Evolutionary conservation across 2,113 vertebrate genomes (phyloP).

Genomic region (Oostethus manadensis): DNA sequence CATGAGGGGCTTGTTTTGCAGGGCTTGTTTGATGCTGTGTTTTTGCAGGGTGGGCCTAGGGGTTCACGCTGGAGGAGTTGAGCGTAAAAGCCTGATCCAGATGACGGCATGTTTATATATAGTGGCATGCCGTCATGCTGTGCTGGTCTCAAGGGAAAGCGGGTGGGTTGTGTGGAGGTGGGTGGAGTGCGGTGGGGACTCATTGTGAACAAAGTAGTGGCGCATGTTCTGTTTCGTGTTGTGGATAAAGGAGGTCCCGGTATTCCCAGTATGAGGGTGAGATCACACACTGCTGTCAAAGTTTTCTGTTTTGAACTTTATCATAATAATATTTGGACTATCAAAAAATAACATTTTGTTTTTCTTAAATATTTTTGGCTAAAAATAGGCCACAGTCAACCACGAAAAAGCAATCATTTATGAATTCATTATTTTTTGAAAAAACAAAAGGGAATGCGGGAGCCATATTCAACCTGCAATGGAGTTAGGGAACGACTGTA

Average conservation of each 20-base stretch:
- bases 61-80: not conserved
- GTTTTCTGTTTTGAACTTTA: slow-evolving; percentile 12
- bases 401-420: too few relatives aligned
- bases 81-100: slow-evolving; percentile 22
- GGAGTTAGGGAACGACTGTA: too few relatives aligned
- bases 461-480: too few relatives aligned
- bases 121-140: slow-evolving; percentile 56
- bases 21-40: slow-evolving; percentile 8
- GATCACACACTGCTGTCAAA: slow-evolving; percentile 37
- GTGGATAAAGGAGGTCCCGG: slow-evolving; percentile 52
- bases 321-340: too few relatives aligned
- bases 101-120: slow-evolving; percentile 70
- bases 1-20: slow-evolving; percentile 47
- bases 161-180: not conserved
- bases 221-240: slow-evolving; percentile 32
- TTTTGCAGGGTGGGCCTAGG: slow-evolving; percentile 25
- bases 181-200: slow-evolving; percentile 6
- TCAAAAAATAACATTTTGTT: too few relatives aligned
- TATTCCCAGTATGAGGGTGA: slow-evolving; percentile 44
- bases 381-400: too few relatives aligned
- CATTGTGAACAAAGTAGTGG: slow-evolving; percentile 19
- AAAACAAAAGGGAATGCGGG: too few relatives aligned
- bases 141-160: slow-evolving; percentile 31
- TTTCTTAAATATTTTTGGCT: too few relatives aligned
- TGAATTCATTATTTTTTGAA: too few relatives aligned